Evolutionary conservation across 2,888 invertebrate species (phyloP), one percentile per base, ranked within the genome.

Genomic region (Dusona sp.): DNA sequence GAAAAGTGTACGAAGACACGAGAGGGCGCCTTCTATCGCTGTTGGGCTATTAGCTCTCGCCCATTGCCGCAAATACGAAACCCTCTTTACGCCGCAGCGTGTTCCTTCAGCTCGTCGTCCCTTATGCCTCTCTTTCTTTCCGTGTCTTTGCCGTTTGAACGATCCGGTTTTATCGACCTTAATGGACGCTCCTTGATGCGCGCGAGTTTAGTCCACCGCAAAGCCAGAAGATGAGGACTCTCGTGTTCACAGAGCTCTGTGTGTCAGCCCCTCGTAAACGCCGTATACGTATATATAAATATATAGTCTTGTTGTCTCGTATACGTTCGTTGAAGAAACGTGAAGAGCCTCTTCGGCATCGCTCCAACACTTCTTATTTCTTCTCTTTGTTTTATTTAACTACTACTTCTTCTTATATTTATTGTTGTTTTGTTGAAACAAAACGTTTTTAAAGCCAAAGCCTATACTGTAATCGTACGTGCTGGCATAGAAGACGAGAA

Each of bases 101-200:
- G 19, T 36, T 73, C 48, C 73, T 54, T 54, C 48, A n/a, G 48
- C 48, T 36, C 48, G 57, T n/a, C n/a, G n/a, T n/a, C n/a, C 36
- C 36, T 36, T 65, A 22, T 36, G 61, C 22, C 83, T 82, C 84
- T 82, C 79, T 54, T n/a, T 75, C 25, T 48, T 25, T n/a, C 22
- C 16, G 38, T 68, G 42, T 79, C 70, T 70, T 57, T 73, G 78
- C 73, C 78, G 72, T 64, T 57, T 36, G 11, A 33, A 68, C 74
- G 79, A 84, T 84, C 84, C 79, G 84, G 84, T 84, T 84, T 79
- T 84, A 84, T 84, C 79, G 79, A 84, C 61, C 79, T 84, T 79
- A 84, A 84, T 84, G 84, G 74, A 74, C 3, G 74, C 57, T 68
- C 68, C 33, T 57, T 25, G 36, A 54, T 42, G 45, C 33, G 16